A percentile compares a stretch with the other conserved stretches of the same genome.
These are phyloP conservation scores for Melanchra persicariae DNA, from an alignment of 2,888 invertebrate species.

Conservation along the genomic window DNA sequence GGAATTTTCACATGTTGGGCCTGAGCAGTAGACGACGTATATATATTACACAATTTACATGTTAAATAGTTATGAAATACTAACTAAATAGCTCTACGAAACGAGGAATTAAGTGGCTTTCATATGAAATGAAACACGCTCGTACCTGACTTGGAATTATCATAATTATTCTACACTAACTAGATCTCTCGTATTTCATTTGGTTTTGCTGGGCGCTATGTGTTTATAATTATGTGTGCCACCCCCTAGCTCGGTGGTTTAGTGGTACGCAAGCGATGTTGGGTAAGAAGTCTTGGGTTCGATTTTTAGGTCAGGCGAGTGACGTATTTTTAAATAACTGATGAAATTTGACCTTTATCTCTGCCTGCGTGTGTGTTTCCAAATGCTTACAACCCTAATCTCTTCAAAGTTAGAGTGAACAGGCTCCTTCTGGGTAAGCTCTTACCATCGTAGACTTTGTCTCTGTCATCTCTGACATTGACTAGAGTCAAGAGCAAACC, in stretches of 20 bases:
- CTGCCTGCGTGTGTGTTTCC: too few species aligned
- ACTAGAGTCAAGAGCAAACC: too few species aligned
- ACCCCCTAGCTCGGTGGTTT: background rate
- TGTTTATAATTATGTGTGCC: background rate
- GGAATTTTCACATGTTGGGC: too few species aligned
- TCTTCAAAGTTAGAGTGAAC: too few species aligned
- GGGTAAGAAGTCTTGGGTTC: background rate
- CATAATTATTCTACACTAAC: slow-evolving; percentile 5
- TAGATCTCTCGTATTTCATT: slow-evolving; percentile 20
- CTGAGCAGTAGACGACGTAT: background rate
- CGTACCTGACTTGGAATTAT: slow-evolving; percentile 25
- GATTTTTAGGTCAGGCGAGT: background rate
- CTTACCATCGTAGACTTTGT: too few species aligned
- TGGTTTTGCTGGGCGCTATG: background rate
- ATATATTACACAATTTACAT: slow-evolving; percentile 50
- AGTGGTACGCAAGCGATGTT: background rate
- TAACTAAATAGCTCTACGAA: slow-evolving; percentile 25
- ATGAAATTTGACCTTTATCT: too few species aligned
- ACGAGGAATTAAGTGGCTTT: slow-evolving; percentile 36
- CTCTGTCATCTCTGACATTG: too few species aligned
- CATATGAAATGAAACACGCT: slow-evolving; percentile 23
- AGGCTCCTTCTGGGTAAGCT: too few species aligned
- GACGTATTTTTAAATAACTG: too few species aligned
- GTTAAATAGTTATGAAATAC: slow-evolving; percentile 40
- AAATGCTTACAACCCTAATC: too few species aligned